Base-by-base conservation (phyloP, 2,888 invertebrate species). In the Trisateles emortualis region DNA sequence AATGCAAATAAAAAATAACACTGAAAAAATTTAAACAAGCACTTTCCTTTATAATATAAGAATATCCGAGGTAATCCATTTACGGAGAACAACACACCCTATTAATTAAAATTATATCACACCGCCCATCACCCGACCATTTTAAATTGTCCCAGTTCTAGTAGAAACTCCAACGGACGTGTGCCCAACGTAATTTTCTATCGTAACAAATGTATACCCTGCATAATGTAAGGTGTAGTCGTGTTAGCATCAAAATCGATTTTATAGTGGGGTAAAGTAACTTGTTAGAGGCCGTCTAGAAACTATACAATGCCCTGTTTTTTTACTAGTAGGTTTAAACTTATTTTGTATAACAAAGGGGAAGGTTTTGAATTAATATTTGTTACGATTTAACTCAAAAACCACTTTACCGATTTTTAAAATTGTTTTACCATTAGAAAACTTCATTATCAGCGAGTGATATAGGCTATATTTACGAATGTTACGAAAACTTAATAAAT, bases 201-300 rank as follows among this genome's bases (percentile, higher is more conserved):
- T 41, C 33, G 14, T 38, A 43, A 36, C 51, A 56, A 64, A 61
- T 50, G 26, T 39, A 50, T 41, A 54, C 17, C 14, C 19, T 39
- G 46, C 45, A 42, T 57, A 47, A 42, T 50, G 35, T 44, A 45
- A 49, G 54, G 30, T 26, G 26, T 49, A 51, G 48, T 52, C 14
- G 45, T 17, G 54, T 52, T 53, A 30, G 48, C 57, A 44, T 53
- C 52, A 39, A 52, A 55, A 64, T 69, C 59, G 59, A 67, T 69
- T 62, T 56, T 52, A 45, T 44, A 36, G 49, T 45, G 48, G 56
- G 62, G 62, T 64, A 30, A 50, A 22, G 9, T 6, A 10, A 2
- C 6, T 14, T 36, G 47, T 52, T 45, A 0, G 2, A 22, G n/a
- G 39, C 11, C 24, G 33, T 29, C 16, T 33, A 6, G 19, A 13